These are phyloP conservation scores for Panagrolaimus sp. DNA, from an alignment of 1,140 invertebrate species.

Conservation along the genomic window DNA sequence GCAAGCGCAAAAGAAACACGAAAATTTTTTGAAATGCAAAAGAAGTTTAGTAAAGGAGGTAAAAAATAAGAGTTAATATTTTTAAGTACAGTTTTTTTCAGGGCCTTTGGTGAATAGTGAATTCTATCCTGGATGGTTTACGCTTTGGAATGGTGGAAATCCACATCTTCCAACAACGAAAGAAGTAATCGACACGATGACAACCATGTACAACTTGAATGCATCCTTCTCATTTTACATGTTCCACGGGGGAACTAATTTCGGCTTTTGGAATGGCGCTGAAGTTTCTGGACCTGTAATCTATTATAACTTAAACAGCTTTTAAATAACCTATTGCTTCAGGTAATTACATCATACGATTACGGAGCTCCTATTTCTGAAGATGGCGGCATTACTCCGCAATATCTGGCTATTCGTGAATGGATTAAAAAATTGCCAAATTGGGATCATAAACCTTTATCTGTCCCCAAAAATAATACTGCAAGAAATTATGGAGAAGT, in stretches of 20 bases:
- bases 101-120: conserved; percentile 74
- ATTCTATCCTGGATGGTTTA: conserved; percentile 78
- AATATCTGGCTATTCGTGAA: conserved; percentile 72
- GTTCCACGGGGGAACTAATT: conserved; percentile 70
- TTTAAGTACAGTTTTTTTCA: no score
- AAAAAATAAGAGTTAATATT: no score
- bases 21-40: conserved; percentile 27
- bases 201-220: conserved; percentile 61
- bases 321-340: neutral
- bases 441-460: conserved; percentile 30
- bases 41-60: conserved; percentile 28
- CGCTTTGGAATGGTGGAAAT: conserved; percentile 70
- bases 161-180: conserved; percentile 63
- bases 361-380: conserved; percentile 77
- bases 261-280: conserved; percentile 68
- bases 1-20: neutral
- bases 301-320: no score
- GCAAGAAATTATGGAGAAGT: neutral
- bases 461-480: conserved; percentile 29
- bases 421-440: conserved; percentile 64
- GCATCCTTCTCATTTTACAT: conserved; percentile 69
- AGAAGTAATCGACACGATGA: conserved; percentile 59
- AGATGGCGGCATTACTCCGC: conserved; percentile 73
- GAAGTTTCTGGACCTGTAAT: conserved; percentile 56
- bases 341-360: conserved; percentile 76